Evolutionary conservation across 2,797 vertebrate genomes (phyloP), one percentile per base, ranked within the genome.

Genomic region (Danio tinwini): DNA sequence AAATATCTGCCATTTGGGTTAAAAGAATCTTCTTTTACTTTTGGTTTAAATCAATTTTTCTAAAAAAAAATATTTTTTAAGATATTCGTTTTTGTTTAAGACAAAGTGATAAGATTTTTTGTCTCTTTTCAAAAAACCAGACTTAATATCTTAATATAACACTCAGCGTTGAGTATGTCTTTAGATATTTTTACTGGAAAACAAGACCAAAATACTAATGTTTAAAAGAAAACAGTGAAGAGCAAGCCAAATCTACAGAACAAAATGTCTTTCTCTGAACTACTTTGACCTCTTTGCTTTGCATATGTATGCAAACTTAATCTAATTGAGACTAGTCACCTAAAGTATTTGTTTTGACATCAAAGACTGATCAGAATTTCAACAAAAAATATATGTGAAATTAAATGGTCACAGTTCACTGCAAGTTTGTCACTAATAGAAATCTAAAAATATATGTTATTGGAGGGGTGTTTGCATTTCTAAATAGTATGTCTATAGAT

Each of bases 321-420:
- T 5, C 52, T 6, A 39, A 6, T 12, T 47, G 37, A 21, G 37
- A 50, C 37, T n/a, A 8, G 40, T 68, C 68, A 63, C 53, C 49
- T 0, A 29, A 68, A 47, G 40, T 29, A 39, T 58, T 58, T 59
- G 42, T 77, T 58, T 58, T 10, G 7, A n/a, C 29, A 40, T 47
- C 7, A 68, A 59, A 77, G 19, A 58, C 55, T 17, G 13, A 42
- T 45, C 19, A 67, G 5, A 68, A 55, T 68, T 76, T 68, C n/a
- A 62, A 21, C 56, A 70, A 65, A 52, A 44, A 8, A 47, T 16
- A 77, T 61, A 6, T 39, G 29, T 21, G 53, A 59, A 70, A 70
- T 70, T 5, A 16, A 52, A 50, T 13, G 8, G 29, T n/a, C 37
- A 39, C 21, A 58, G 56, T n/a, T n/a, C 56, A 55, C 42, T 19